Percentiles rank a stretch among this genome's conserved stretches.
Evolutionary conservation across 1,140 invertebrate species (phyloP).

Genomic region (Drosophila watanabei): DNA sequence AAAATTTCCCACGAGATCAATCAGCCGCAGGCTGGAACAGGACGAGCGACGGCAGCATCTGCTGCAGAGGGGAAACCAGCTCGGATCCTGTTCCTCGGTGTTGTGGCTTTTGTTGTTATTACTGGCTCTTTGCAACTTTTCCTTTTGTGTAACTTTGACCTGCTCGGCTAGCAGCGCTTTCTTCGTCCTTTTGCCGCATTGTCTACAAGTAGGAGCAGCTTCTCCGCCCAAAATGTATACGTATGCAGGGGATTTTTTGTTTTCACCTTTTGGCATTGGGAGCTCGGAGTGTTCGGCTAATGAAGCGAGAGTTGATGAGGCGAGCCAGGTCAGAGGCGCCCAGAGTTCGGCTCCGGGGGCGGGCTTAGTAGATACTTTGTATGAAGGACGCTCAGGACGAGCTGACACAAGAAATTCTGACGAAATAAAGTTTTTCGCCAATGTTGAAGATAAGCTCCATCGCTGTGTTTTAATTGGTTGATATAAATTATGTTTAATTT

Average conservation of each 20-base stretch:
- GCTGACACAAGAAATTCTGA: neutral
- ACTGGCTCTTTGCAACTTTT: conserved; percentile 75
- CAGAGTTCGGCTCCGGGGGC: neutral
- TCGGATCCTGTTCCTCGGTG: conserved; percentile 30
- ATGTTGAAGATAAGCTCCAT: neutral
- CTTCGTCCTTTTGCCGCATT: conserved; percentile 49
- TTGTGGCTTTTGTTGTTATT: conserved; percentile 63
- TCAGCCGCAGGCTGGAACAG: conserved; percentile 73
- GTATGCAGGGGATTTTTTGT: conserved; percentile 20
- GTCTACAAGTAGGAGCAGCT: conserved; percentile 62
- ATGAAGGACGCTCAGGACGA: neutral
- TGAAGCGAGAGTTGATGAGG: conserved; percentile 74
- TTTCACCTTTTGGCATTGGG: conserved; percentile 78
- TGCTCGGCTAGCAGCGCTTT: conserved; percentile 52
- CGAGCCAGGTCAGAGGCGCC: conserved; percentile 41
- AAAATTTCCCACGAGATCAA: conserved; percentile 84
- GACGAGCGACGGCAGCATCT: conserved; percentile 25
- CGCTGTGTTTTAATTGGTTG: neutral
- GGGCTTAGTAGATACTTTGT: conserved; percentile 6
- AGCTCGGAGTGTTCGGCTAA: conserved; percentile 72
- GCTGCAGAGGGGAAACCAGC: neutral
- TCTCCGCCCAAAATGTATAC: conserved; percentile 9
- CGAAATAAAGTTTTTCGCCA: neutral
- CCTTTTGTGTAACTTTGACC: conserved; percentile 73
- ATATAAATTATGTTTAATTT: neutral